Evolutionary conservation across 2,113 vertebrate genomes (phyloP), one percentile per base, ranked within the genome.

Genomic region (Pomatorhinus ruficollis): DNA sequence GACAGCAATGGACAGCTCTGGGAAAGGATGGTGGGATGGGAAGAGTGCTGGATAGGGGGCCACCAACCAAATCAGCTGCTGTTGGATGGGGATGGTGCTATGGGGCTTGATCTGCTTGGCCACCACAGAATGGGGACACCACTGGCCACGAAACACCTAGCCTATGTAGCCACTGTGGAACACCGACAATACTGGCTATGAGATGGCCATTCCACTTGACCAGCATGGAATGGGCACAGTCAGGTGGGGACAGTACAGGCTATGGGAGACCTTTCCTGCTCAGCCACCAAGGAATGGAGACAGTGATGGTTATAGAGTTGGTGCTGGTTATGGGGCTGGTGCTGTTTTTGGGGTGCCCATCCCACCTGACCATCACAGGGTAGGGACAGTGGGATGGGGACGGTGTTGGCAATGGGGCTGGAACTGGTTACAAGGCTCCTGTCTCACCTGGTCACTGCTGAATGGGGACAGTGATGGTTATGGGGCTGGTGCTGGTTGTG

Each of bases 71-170:
- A 45, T 39, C 63, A 69, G 27, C 37, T 45, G 72, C 54, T 87
- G 37, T 37, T 44, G 45, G 33, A 69, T 12, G 24, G 54, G 50
- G n/a, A 52, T 0, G 0, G 27, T 59, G 45, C 54, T 33, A 12
- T 5, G 23, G 28, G 45, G 25, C 14, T 68, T 60, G 37, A 59
- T 33, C 37, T 12, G 18, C 53, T 52, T 9, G 49, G 13, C 16
- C 61, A 50, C 45, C 31, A 12, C 0, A n/a, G 24, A 28, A 49
- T 12, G 24, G 31, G 74, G 39, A 52, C 3, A 5, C 42, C 2
- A 1, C 13, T 40, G 44, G 20, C 23, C 37, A 65, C 15, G 45
- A 59, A 52, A 77, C 27, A 52, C 33, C 37, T 23, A 39, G 27
- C 33, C 53, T 45, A 39, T 1, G 6, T 8, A 45, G 45, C 18